Base-by-base conservation (phyloP, 1,140 invertebrate genomes). In the Hylaeus anthracinus region DNA sequence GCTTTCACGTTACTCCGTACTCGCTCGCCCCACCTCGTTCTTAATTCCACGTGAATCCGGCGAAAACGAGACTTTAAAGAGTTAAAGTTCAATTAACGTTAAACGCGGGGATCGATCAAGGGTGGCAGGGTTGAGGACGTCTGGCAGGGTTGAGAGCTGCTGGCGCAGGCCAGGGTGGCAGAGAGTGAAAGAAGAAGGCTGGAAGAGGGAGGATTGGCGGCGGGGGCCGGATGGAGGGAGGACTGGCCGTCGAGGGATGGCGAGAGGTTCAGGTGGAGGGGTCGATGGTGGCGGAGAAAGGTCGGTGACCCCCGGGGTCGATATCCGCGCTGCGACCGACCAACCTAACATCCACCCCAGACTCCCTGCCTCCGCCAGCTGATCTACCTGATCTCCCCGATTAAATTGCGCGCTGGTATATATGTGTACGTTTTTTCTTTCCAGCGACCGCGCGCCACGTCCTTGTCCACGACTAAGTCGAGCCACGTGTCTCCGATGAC, bases 301-400 rank as follows among this genome's bases (percentile, higher is more conserved):
- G 86, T 88, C 86, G 86, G 63, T 85, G 86, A 88, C 84, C 86
- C 26, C 72, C 83, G 67, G 86, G 86, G 86, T 88, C 86, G 86
- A 88, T 87, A 88, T 78, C 86, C 86, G 82, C 86, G 60, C 71
- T 71, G 76, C 85, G 82, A 86, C 78, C 82, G 71, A 81, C 86
- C 83, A 83, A 88, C 79, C 87, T 79, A 87, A 86, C 87, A 86
- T 88, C 85, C 82, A 84, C 87, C 82, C 86, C 86, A 86, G 86
- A 86, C 86, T 88, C 86, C 72, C 81, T 80, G 79, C 85, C 82
- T 72, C 76, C 75, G 72, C 84, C 81, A 86, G 83, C 88, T 88
- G 87, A 86, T 82, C 82, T 84, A 88, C 85, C 84, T 78, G 76
- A 83, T 85, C 79, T 82, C 72, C 64, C 75, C 76, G 78, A 84